Evolutionary conservation across 2,888 invertebrate species (phyloP), one percentile per base, ranked within the genome.

Genomic region (Heliconius charithonia): DNA sequence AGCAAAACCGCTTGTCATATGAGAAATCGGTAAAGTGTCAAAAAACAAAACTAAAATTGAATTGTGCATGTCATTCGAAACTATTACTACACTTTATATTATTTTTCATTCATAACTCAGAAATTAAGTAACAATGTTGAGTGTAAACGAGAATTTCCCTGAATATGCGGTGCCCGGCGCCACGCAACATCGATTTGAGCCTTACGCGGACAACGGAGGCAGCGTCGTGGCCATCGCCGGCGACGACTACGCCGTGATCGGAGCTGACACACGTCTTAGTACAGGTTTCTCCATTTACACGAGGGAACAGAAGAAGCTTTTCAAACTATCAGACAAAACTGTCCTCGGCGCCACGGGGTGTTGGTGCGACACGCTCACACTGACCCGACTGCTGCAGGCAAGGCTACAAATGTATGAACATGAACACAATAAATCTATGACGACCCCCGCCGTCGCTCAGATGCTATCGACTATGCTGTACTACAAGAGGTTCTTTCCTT

Each of bases 401-500:
- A 96, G 98, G 79, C 97, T 99, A 96, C 98, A 98, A 95, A 98
- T 99, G 97, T 99, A 99, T 88, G 96, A 97, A 83, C 98, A 99
- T 89, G 98, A 98, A 83, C 99, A 99, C 92, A 97, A 98, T 88
- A 98, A 98, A 92, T 95, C 96, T 2, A 99, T 99, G 98, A 96
- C 97, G 1, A 98, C 99, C 0, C 97, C 97, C 76, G 99, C 99
- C 3, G 96, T 98, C 7, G 98, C 99, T 4, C 99, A 99, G 92
- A 98, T 99, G 98, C 93, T 99, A 25, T 98, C 99, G 0, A 99
- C 98, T 7, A 97, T 99, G 95, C 95, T 99, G 85, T 99, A 99
- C 90, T 98, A 98, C 90, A 98, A 98, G 86, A 96, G 99, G 78
- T 99, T 99, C 93, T 99, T 99, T 93, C 99, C 99, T 0, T 99